Percentiles rank a stretch among this genome's conserved stretches.
Conservation (phyloP, 2,113 vertebrate genomes). For the Dermatemys mawii region DNA sequence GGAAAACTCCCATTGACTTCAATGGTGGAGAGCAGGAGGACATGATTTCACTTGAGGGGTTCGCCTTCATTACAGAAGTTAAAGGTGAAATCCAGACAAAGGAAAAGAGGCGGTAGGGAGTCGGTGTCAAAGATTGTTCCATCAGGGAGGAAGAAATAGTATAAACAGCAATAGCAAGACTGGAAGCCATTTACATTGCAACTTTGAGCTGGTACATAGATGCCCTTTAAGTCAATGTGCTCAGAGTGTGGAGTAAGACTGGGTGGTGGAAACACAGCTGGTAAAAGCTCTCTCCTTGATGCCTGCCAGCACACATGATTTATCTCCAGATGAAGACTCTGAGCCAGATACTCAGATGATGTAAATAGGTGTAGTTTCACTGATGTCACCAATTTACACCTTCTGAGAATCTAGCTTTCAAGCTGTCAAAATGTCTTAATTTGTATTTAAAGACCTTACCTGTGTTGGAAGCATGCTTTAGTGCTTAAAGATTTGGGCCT, state of each 20-base stretch:
- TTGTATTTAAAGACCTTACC: not conserved
- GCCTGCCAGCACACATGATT: not conserved
- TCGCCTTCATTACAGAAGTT: not conserved
- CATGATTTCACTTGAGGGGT: not conserved
- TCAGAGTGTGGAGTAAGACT: not conserved
- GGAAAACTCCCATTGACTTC: not conserved
- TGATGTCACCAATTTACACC: not conserved
- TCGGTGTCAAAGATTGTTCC: rapidly evolving
- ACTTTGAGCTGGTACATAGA: not conserved
- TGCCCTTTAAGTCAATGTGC: not conserved
- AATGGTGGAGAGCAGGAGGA: not conserved
- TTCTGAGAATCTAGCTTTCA: not conserved
- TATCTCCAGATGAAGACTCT: not conserved
- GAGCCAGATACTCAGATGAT: not conserved
- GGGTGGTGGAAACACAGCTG: not conserved
- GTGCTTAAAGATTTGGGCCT: not conserved
- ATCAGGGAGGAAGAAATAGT: not conserved
- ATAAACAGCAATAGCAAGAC: not conserved
- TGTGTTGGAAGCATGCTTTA: not conserved
- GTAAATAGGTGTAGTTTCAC: not conserved
- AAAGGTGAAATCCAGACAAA: not conserved
- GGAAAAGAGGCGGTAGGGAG: not conserved
- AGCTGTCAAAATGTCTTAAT: not conserved
- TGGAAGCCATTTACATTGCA: not conserved
- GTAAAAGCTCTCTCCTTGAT: not conserved